Evolutionary conservation across 2,113 vertebrate species (phyloP), one percentile per base, ranked within the genome.

Genomic region (Onychostruthus taczanowskii): DNA sequence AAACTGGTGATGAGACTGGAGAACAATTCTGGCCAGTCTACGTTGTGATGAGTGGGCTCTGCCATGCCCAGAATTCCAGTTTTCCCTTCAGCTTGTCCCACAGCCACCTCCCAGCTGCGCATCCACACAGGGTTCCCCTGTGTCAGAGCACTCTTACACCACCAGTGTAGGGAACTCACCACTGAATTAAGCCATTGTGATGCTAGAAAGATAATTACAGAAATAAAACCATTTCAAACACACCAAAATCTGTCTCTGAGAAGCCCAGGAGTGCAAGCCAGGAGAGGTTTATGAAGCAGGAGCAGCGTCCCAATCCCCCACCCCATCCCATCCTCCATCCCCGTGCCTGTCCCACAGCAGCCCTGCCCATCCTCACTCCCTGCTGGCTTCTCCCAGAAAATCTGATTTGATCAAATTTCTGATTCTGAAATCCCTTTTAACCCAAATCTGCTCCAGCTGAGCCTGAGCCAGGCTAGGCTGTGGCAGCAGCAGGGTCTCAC

Each of bases 291-390:
- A 4, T 28, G 37, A 30, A 35, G 20, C 7, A 78, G 52, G 64
- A 82, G 35, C 53, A 74, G 59, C 5, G 44, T 17, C n/a, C 37
- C 55, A 18, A 10, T 27, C 2, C 22, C 0, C 37, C 16, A 10
- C 1, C 6, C 49, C 33, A 9, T n/a, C 7, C 82, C 82, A n/a
- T 5, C 23, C 50, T 64, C 5, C 49, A 80, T 39, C n/a, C 66
- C 16, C 13, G 6, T 4, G 7, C 13, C 16, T 39, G 9, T 55
- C 58, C 67, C 73, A 47, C 73, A 39, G 30, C 56, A 67, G 13
- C 7, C 2, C 72, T 37, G 35, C 6, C 24, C 1, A 13, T 77
- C 64, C 24, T 11, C 3, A 0, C 46, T 35, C 19, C 19, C 22
- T 50, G 37, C 4, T 8, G 20, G 14, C 44, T 43, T 9, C 61